Conservation (phyloP, 2,797 vertebrate species). For the Dipus sagitta region DNA sequence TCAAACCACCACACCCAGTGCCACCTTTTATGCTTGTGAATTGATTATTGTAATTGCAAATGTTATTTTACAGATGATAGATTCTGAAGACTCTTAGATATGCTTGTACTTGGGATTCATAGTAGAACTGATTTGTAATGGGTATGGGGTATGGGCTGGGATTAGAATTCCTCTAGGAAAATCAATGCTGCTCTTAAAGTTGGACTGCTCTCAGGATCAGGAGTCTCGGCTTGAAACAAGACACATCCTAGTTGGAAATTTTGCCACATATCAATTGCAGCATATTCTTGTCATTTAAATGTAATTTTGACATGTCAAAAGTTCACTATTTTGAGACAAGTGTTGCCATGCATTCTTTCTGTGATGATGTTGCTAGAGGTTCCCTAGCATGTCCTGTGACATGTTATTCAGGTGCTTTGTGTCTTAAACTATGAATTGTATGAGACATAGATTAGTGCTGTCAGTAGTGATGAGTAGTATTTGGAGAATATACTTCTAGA, state of each 20-base stretch:
- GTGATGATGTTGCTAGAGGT: too few relatives aligned
- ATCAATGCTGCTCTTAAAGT: neutral
- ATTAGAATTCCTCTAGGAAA: neutral
- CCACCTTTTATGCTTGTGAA: conserved; percentile 24
- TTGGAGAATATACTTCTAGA: too few relatives aligned
- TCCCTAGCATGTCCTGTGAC: too few relatives aligned
- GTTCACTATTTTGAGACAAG: too few relatives aligned
- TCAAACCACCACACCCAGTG: too few relatives aligned
- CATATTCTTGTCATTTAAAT: neutral
- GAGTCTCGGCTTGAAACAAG: neutral
- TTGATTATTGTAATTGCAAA: conserved; percentile 25
- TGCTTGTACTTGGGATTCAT: conserved; percentile 40
- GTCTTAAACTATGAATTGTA: too few relatives aligned
- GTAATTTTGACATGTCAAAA: conserved; percentile 39
- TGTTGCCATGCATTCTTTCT: too few relatives aligned
- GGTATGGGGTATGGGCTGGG: neutral
- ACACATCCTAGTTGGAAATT: neutral
- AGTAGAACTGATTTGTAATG: neutral
- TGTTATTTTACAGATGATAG: conserved; percentile 44
- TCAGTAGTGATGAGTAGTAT: too few relatives aligned
- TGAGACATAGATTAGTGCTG: too few relatives aligned
- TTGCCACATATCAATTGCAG: neutral
- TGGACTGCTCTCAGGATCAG: neutral
- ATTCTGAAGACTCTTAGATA: neutral
- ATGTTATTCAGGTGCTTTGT: too few relatives aligned